Conservation (phyloP, 2,888 invertebrate species). For the Lepidonotus clava region DNA sequence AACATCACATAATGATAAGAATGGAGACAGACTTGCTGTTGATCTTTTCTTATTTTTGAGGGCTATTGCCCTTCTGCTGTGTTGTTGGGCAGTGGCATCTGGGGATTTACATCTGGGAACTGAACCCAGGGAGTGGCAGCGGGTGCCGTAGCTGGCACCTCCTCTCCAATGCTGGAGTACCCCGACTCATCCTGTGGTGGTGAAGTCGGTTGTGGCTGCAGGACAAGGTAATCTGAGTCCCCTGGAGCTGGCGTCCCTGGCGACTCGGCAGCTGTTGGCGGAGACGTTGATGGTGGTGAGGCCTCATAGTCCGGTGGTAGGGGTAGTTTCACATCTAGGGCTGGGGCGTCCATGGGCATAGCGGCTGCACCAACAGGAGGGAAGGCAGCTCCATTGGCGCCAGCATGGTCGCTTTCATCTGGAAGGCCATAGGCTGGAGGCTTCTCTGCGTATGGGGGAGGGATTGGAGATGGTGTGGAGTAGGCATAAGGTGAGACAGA, state of each 20-base stretch:
- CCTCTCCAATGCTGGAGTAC: too few species aligned
- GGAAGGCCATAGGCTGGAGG: neutral
- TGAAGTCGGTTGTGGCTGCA: neutral
- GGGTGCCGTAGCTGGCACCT: too few species aligned
- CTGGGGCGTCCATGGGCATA: neutral
- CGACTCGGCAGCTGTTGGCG: neutral
- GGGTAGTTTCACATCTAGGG: neutral
- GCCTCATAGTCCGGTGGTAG: conserved; percentile 7
- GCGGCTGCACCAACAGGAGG: neutral
- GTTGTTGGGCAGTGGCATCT: too few species aligned
- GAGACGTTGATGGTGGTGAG: neutral
- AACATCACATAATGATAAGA: too few species aligned
- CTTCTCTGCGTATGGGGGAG: conserved; percentile 12
- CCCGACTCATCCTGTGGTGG: neutral
- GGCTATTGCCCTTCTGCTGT: too few species aligned
- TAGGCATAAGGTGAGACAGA: neutral
- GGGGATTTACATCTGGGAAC: too few species aligned
- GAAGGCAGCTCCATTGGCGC: neutral
- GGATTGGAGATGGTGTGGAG: conserved; percentile 13
- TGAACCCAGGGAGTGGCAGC: too few species aligned
- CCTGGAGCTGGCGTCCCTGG: neutral
- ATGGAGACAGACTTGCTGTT: too few species aligned
- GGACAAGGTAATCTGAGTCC: neutral
- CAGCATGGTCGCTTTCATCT: neutral
- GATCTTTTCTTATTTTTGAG: too few species aligned